These are phyloP conservation scores for Thripadectes ignobilis DNA, from an alignment of 2,797 vertebrate species.

Conservation along the genomic window DNA sequence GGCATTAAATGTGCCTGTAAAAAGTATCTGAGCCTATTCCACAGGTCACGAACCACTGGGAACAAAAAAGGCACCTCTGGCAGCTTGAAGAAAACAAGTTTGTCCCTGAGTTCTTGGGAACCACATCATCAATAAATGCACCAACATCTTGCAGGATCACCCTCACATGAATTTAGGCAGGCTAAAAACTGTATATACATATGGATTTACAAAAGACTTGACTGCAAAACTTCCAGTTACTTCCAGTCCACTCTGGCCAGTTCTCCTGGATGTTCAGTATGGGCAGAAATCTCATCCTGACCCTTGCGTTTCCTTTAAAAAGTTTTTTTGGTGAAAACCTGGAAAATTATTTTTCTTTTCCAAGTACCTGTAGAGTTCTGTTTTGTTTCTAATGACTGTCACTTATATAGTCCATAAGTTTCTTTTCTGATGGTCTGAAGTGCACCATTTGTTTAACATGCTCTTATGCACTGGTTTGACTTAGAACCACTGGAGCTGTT, in stretches of 20 bases:
- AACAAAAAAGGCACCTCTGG: not conserved
- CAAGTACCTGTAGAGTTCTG: not conserved
- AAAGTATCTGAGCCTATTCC: not conserved
- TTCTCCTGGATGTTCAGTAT: not conserved
- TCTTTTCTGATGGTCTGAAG: not conserved
- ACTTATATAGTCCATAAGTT: not conserved
- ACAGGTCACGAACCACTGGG: not conserved
- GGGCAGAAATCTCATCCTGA: not conserved
- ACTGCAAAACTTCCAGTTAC: not conserved
- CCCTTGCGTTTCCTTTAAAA: not conserved
- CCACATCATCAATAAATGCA: not conserved
- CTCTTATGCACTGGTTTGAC: not conserved
- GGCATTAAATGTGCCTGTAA: not conserved
- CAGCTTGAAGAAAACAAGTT: not conserved
- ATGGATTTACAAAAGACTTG: not conserved
- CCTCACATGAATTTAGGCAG: not conserved
- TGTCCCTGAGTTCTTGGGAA: not conserved
- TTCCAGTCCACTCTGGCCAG: not conserved
- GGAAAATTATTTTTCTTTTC: not conserved
- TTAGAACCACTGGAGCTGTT: not conserved
- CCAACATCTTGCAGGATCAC: not conserved
- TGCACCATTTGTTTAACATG: not conserved
- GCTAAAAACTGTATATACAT: not conserved
- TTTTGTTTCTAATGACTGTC: not conserved
- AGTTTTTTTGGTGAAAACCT: not conserved